Evolutionary conservation across 2,797 vertebrate genomes (phyloP), one percentile per base, ranked within the genome.

Genomic region (Vultur gryphus): DNA sequence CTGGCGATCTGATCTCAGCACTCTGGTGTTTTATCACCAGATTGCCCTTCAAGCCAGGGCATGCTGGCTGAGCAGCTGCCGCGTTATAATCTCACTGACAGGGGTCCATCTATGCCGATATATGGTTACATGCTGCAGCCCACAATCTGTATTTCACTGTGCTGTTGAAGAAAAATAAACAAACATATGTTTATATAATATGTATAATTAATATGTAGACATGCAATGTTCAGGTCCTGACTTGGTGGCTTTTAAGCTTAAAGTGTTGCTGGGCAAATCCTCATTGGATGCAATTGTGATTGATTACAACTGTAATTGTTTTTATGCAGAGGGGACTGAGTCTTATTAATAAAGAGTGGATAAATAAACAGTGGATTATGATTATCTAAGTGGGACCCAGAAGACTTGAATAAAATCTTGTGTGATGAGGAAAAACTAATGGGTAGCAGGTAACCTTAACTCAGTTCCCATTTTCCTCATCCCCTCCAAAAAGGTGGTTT

Each of bases 1-100:
- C 20, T n/a, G 39, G 87, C 87, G 64, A 90, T 96, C 92, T 73
- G 96, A 97, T 96, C 92, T 72, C 33, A 7, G 67, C 10, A 12
- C 77, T 73, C 41, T n/a, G 90, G 81, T 82, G 85, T 62, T 96
- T 69, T 24, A 94, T 93, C 90, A 43, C 66, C 93, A 95, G 90
- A 41, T 88, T 93, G 94, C 92, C 94, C 95, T 97, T 94, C 55
- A 83, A 85, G 94, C 94, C 93, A 96, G 89, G 97, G 66, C 87
- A 67, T 88, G 94, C 80, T 93, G 95, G 94, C 84, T 20, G 82
- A 97, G 96, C 97, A 98, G 97, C 97, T 97, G 97, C 92, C 16
- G 85, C 35, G 4, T 26, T 49, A 1, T 49, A 33, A 54, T 84
- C 89, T 71, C 86, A 13, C 93, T 87, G 90, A 82, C 84, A 25